Percentiles rank a stretch among this genome's conserved stretches.
Evolutionary conservation across 2,888 invertebrate genomes (phyloP).

Genomic region (Pteria penguin): DNA sequence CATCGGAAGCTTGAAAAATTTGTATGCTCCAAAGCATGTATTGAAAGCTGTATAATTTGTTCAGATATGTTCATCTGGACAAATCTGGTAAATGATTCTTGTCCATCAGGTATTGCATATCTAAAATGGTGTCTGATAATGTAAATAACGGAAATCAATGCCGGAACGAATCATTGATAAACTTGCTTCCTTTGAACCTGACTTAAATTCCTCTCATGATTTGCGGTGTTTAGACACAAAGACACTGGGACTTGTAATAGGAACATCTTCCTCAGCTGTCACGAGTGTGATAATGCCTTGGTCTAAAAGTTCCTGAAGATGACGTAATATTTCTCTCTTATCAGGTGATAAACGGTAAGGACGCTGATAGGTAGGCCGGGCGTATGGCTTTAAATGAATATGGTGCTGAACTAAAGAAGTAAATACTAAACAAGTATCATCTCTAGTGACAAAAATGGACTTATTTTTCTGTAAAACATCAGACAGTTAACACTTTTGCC

Average conservation of each 20-base stretch:
- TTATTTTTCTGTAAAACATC: constrained; percentile 7
- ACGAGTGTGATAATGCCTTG: constrained; percentile 13
- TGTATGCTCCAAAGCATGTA: constrained; percentile 49
- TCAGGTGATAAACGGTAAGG: constrained; percentile 36
- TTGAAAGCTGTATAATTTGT: constrained; percentile 49
- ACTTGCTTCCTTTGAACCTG: constrained; percentile 10
- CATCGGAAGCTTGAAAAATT: constrained; percentile 46
- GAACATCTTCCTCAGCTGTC: background rate
- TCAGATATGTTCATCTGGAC: constrained; percentile 24
- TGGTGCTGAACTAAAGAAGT: constrained; percentile 30
- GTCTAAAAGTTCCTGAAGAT: constrained; percentile 6
- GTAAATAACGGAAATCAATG: constrained; percentile 13
- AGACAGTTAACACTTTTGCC: too few relatives aligned
- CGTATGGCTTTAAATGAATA: constrained; percentile 30
- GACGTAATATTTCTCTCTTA: constrained; percentile 26
- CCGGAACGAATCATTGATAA: constrained; percentile 14
- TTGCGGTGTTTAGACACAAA: constrained; percentile 10
- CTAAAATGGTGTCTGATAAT: constrained; percentile 10
- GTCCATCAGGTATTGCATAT: constrained; percentile 19
- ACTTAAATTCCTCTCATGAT: background rate
- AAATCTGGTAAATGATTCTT: constrained; percentile 27
- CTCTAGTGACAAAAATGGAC: constrained; percentile 21
- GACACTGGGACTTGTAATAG: constrained; percentile 12
- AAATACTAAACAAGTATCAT: constrained; percentile 19
- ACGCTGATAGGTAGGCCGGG: constrained; percentile 24